Percentiles rank a stretch among this genome's conserved stretches.
phyloP scores from a whole-genome alignment of 2,888 invertebrate genomes.

The Chloroclystis v-ata region DNA sequence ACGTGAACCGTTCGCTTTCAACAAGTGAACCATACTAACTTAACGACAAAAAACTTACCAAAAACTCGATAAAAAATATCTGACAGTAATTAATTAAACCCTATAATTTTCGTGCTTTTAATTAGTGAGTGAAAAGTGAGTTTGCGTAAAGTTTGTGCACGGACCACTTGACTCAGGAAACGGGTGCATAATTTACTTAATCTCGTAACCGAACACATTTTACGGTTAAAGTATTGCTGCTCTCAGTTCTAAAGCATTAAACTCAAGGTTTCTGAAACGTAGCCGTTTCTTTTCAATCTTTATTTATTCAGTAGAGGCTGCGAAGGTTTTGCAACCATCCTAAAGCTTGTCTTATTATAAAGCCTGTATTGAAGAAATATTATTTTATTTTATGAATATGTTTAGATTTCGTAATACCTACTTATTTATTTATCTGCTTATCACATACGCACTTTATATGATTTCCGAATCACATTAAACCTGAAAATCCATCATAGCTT shows the following conservation, averaged over 20 bases:
- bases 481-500: too few relatives aligned
- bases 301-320: not conserved
- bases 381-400: too few relatives aligned
- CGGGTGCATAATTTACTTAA: constrained; percentile 25
- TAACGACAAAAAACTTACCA: constrained; percentile 18
- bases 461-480: too few relatives aligned
- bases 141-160: constrained; percentile 11
- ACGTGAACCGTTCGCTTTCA: constrained; percentile 54
- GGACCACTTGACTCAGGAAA: constrained; percentile 12
- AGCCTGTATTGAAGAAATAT: too few relatives aligned
- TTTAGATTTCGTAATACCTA: too few relatives aligned
- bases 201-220: constrained; percentile 21
- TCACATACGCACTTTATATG: too few relatives aligned
- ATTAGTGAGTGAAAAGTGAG: constrained; percentile 8
- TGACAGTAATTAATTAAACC: constrained; percentile 3
- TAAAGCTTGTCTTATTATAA: not conserved
- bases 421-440: too few relatives aligned
- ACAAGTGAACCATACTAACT: constrained; percentile 52
- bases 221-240: constrained; percentile 26
- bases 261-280: not conserved
- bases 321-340: not conserved
- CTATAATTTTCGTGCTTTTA: not conserved
- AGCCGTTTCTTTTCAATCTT: not conserved
- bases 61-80: constrained; percentile 4
- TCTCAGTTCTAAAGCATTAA: constrained; percentile 13